A percentile compares a stretch with the other conserved stretches of the same genome.
phyloP scores from a whole-genome alignment of 2,888 invertebrate genomes.

The Digitonthophagus gazella region DNA sequence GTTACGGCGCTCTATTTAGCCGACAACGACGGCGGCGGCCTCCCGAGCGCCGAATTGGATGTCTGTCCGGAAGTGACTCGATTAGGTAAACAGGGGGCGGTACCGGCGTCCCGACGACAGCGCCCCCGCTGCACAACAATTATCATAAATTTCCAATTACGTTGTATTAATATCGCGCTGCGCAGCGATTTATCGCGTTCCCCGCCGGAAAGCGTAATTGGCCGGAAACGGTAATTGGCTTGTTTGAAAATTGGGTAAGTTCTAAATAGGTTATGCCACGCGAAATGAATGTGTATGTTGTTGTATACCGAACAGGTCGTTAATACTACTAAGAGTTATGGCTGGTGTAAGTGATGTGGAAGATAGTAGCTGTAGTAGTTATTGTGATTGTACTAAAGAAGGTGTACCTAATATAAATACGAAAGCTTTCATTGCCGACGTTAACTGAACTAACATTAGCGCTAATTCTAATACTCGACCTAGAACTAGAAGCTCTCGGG shows the following conservation, averaged over 20 bases:
- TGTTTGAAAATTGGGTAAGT: neutral
- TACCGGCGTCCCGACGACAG: neutral
- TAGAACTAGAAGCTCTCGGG: too few relatives aligned
- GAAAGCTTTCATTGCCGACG: too few relatives aligned
- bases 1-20: neutral
- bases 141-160: neutral
- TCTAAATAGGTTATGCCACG: neutral
- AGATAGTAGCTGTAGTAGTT: too few relatives aligned
- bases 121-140: neutral
- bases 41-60: neutral
- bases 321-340: neutral
- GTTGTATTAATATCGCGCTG: neutral
- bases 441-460: too few relatives aligned
- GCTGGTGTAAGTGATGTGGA: too few relatives aligned
- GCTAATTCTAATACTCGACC: too few relatives aligned
- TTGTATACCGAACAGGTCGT: neutral
- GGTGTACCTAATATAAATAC: too few relatives aligned
- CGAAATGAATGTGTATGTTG: neutral
- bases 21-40: neutral
- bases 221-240: neutral
- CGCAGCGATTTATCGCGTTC: neutral
- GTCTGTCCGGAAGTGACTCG: neutral
- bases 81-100: neutral
- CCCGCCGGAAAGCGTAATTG: neutral
- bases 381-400: too few relatives aligned